Evolutionary conservation across 2,797 vertebrate genomes (phyloP).

Genomic region (Clarias laeviceps): DNA sequence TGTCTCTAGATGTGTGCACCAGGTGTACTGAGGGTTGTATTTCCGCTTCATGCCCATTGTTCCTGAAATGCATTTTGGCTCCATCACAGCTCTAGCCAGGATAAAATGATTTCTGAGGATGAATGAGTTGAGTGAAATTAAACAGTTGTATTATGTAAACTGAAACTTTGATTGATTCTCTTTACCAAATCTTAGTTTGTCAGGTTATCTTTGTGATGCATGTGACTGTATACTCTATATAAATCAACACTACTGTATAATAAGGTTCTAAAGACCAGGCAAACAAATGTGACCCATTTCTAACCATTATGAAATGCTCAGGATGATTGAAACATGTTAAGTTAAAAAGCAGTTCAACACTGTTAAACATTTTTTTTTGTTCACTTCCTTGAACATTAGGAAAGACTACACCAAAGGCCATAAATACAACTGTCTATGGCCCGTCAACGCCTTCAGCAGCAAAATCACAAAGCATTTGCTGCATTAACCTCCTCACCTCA

Average conservation of each 20-base stretch:
- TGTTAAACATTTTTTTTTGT: slow-evolving; percentile 39
- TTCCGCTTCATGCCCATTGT: neutral
- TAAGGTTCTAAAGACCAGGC: slow-evolving; percentile 33
- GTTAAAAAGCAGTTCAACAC: slow-evolving; percentile 34
- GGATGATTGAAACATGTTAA: slow-evolving; percentile 14
- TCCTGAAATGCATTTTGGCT: neutral
- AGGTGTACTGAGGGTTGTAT: neutral
- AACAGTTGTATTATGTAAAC: neutral
- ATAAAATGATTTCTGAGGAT: neutral
- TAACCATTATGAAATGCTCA: slow-evolving; percentile 17
- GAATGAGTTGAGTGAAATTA: neutral
- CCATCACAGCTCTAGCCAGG: neutral
- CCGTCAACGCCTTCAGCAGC: slow-evolving; percentile 39
- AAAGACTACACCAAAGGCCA: slow-evolving; percentile 43
- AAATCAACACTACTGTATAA: slow-evolving; percentile 34
- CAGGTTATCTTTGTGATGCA: neutral
- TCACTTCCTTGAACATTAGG: slow-evolving; percentile 43
- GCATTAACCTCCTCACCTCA: slow-evolving; percentile 57
- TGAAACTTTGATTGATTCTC: neutral
- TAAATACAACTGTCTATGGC: slow-evolving; percentile 37
- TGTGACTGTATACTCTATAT: neutral
- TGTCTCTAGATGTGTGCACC: neutral
- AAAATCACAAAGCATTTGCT: slow-evolving; percentile 51
- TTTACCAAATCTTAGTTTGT: slow-evolving; percentile 1
- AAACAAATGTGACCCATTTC: slow-evolving; percentile 41